Evolutionary conservation across 2,888 invertebrate species (phyloP), one percentile per base, ranked within the genome.

Genomic region (Lithophane ornitopus): DNA sequence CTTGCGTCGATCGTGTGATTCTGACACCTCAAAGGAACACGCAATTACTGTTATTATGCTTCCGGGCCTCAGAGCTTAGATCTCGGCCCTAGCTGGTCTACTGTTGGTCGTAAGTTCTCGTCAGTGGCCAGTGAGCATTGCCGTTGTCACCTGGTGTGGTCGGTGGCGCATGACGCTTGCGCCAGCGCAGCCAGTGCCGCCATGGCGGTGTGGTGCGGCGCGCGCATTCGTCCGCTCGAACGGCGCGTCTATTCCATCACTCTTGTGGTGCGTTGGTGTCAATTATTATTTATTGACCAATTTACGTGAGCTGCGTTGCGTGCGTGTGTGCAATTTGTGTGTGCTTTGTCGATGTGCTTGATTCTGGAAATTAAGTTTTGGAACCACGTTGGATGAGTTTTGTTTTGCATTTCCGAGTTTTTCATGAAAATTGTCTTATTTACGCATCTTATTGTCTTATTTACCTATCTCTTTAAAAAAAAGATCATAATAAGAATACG

Each of bases 121-220:
- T 68, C 70, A 61, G 80, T 72, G 73, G 68, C 73, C 66, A 71
- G 73, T 65, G 70, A 49, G 73, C 58, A 70, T 79, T 78, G 74
- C 75, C 74, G 85, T 84, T 85, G 87, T 88, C 88, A 88, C 84
- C 88, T 86, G 87, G 84, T 87, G 77, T 83, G 84, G 84, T 79
- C 85, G 88, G 56, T 86, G 86, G 85, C 75, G 91, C 92, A 89
- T 89, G 89, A 88, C 91, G 87, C 71, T 68, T 82, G 90, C 91
- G 91, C 90, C 76, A 71, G 89, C 90, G 90, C 91, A 87, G 75
- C 80, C 92, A 95, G 95, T 96, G 92, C 95, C 93, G 95, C 94
- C 86, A 96, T 96, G 96, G 95, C 96, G 91, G 96, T 96, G 91
- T 96, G 96, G 96, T 96, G 96, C 93, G 96, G 96, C 91, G 96